Evolutionary conservation across 2,797 vertebrate species (phyloP), one percentile per base, ranked within the genome.

Genomic region (Molossus molossus): DNA sequence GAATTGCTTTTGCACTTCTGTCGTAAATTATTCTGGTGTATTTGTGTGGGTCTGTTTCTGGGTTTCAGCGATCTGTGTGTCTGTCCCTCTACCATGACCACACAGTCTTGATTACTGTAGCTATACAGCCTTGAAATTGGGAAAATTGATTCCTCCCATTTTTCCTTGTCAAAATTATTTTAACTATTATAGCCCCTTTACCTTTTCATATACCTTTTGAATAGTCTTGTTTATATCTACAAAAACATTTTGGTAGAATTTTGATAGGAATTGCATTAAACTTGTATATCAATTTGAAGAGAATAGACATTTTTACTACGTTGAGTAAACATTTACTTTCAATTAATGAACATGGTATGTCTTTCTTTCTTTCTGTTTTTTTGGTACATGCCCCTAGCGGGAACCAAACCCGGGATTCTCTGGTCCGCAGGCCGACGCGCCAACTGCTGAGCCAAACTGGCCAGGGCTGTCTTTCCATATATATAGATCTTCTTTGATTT

Each of bases 211-310:
- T 57, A 75, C 40, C 45, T 75, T 91, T 84, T 84, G 80, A 65
- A 75, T 73, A 37, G 50, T 55, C 57, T 75, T 62, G n/a, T 72
- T 62, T 91, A 57, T 91, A 64, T 70, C 27, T 81, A 58, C 64
- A 60, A 57, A 83, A 91, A 65, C 50, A 45, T 65, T 9, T 75
- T 57, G 40, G 33, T 84, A 65, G 33, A 75, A 75, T 91, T 84
- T 91, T 75, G 48, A 45, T 75, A 91, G 50, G 25, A 65, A 65
- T 84, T 55, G 27, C 48, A 17, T 84, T 75, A 91, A 83, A 65
- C 18, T 4, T 84, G 33, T 65, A 0, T 75, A 57, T 84, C 45
- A 40, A 3, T 84, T 75, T 91, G 70, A 84, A 57, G 48, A 65
- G 58, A 91, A 84, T 75, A 65, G 25, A n/a, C 25, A 57, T 84